A percentile compares a stretch with the other conserved stretches of the same genome.
phyloP scores from a whole-genome alignment of 2,888 invertebrate species.

The Pollenia amentaria region DNA sequence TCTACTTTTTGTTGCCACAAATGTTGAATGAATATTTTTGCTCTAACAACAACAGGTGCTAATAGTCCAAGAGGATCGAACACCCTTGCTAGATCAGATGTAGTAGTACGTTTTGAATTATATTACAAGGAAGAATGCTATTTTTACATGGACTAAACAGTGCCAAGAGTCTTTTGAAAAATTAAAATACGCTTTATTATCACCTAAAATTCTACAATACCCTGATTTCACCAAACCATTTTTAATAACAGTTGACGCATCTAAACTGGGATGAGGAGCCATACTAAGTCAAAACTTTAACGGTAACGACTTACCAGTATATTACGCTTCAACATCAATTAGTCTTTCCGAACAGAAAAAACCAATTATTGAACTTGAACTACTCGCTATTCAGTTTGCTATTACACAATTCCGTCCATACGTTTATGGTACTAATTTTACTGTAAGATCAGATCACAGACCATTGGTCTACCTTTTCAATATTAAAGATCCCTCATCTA shows the following conservation, averaged over 20 bases:
- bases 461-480: too few relatives aligned
- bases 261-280: constrained; percentile 54
- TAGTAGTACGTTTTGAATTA: too few relatives aligned
- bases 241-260: constrained; percentile 61
- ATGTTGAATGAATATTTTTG: too few relatives aligned
- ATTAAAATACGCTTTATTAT: constrained; percentile 10
- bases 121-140: neutral
- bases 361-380: constrained; percentile 37
- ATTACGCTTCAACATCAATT: too few relatives aligned
- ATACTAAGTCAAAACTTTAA: constrained; percentile 41
- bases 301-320: constrained; percentile 26
- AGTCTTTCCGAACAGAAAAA: too few relatives aligned
- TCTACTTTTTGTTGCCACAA: too few relatives aligned
- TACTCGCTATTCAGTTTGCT: constrained; percentile 62
- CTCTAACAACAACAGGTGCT: too few relatives aligned
- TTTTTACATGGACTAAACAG: neutral
- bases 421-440: constrained; percentile 72
- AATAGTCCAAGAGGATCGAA: too few relatives aligned
- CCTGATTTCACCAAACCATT: constrained; percentile 38
- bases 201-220: constrained; percentile 43
- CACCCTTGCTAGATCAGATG: too few relatives aligned
- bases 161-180: neutral
- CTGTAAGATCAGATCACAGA: constrained; percentile 60
- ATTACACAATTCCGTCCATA: constrained; percentile 75
- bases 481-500: too few relatives aligned